A percentile compares a stretch with the other conserved stretches of the same genome.
Conservation (phyloP, 2,888 invertebrate genomes). For the Pimpla rufipes region DNA sequence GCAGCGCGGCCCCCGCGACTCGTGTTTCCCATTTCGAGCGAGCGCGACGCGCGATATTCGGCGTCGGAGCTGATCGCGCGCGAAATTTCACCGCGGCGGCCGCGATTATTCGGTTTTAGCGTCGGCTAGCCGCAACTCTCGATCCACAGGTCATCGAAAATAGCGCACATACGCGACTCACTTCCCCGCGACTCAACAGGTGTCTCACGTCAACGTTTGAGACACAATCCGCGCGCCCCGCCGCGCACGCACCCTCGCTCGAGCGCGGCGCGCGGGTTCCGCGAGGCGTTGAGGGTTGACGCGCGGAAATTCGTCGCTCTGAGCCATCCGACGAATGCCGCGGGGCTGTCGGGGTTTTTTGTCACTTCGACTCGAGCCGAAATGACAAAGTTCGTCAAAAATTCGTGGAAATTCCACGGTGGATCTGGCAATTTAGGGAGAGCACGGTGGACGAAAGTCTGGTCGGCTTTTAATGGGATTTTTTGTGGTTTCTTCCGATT, state of each 20-base stretch:
- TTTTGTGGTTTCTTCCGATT: too few relatives aligned
- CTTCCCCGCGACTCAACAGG: conserved; percentile 66
- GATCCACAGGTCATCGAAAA: conserved; percentile 58
- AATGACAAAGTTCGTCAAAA: too few relatives aligned
- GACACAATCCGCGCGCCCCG: conserved; percentile 41
- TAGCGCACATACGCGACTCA: conserved; percentile 44
- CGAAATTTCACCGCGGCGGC: neutral
- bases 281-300: neutral
- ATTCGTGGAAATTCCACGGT: too few relatives aligned
- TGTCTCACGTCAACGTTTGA: conserved; percentile 55
- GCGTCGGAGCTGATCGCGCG: neutral
- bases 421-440: too few relatives aligned
- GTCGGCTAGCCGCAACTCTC: conserved; percentile 33
- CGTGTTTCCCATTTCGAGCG: neutral
- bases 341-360: too few relatives aligned
- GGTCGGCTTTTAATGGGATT: too few relatives aligned
- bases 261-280: neutral
- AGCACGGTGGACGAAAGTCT: too few relatives aligned
- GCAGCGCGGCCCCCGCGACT: neutral
- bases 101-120: conserved; percentile 45
- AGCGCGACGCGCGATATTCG: conserved; percentile 10
- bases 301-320: too few relatives aligned
- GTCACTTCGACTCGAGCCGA: too few relatives aligned
- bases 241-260: neutral
- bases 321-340: too few relatives aligned